Percentiles rank a stretch among this genome's conserved stretches.
phyloP scores from a whole-genome alignment of 2,888 invertebrate species.

The Petrophora chlorosata region DNA sequence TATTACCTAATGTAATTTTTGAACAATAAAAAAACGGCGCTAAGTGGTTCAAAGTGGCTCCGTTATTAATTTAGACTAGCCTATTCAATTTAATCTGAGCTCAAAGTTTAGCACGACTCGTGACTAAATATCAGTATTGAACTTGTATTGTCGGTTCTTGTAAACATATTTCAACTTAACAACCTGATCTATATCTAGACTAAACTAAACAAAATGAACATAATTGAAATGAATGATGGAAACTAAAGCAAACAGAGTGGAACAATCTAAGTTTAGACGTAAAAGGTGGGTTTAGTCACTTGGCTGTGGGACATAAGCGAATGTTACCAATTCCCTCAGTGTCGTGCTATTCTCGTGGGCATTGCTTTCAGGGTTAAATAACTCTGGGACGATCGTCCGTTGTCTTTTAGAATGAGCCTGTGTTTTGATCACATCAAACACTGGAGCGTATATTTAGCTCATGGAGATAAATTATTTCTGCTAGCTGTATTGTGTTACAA shows the following conservation, averaged over 20 bases:
- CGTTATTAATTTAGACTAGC: conserved; percentile 1
- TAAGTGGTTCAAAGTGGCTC: not conserved
- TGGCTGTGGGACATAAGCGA: conserved; percentile 37
- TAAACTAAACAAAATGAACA: conserved; percentile 24
- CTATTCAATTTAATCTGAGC: not conserved
- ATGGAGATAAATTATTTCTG: conserved; percentile 53
- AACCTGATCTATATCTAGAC: conserved; percentile 16
- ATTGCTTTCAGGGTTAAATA: conserved; percentile 80
- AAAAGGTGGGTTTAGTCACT: conserved; percentile 35
- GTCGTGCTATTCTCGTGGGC: conserved; percentile 69
- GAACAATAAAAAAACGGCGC: conserved; percentile 5
- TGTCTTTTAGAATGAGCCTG: conserved; percentile 58
- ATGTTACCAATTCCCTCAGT: conserved; percentile 59
- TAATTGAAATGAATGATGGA: conserved; percentile 36
- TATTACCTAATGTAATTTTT: conserved; percentile 30
- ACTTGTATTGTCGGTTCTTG: not conserved
- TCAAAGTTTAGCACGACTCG: not conserved
- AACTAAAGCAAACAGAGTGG: conserved; percentile 30
- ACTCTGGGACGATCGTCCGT: conserved; percentile 55
- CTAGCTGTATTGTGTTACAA: conserved; percentile 37
- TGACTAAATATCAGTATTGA: not conserved
- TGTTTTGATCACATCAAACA: conserved; percentile 57
- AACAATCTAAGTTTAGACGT: conserved; percentile 31
- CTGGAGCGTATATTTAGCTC: conserved; percentile 58
- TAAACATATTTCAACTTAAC: conserved; percentile 11